Conservation (phyloP, 2,888 invertebrate species). For the Conchocele bisecta region DNA sequence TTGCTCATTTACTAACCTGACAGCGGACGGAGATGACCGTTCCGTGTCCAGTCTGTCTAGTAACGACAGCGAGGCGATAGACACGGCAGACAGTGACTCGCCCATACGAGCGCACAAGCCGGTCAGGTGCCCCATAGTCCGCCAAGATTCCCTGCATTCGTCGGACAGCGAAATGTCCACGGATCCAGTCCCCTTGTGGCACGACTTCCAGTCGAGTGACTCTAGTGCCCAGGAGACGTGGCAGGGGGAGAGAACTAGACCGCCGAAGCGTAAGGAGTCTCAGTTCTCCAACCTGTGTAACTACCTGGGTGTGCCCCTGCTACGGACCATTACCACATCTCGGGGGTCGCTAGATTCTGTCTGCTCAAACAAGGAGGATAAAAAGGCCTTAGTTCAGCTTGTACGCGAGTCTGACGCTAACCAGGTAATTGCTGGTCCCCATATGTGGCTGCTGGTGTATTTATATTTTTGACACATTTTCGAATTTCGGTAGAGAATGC, state of each 20-base stretch:
- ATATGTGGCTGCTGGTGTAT: neutral
- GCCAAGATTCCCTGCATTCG: slow-evolving; percentile 28
- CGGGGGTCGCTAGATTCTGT: slow-evolving; percentile 51
- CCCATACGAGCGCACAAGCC: neutral
- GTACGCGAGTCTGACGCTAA: slow-evolving; percentile 48
- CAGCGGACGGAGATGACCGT: slow-evolving; percentile 27
- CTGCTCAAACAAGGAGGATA: slow-evolving; percentile 48
- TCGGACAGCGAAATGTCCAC: slow-evolving; percentile 41
- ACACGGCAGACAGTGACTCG: neutral
- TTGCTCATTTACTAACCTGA: slow-evolving; percentile 20
- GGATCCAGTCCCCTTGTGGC: slow-evolving; percentile 35
- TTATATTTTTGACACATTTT: neutral
- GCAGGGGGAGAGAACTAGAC: neutral
- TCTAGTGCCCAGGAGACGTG: neutral
- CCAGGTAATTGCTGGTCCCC: slow-evolving; percentile 35
- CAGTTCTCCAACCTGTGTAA: slow-evolving; percentile 30
- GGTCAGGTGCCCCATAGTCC: neutral
- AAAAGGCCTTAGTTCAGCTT: slow-evolving; percentile 40
- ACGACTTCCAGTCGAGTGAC: slow-evolving; percentile 12
- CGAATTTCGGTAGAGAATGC: no score
- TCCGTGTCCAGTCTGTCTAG: slow-evolving; percentile 47
- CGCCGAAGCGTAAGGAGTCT: no score
- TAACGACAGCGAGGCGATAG: slow-evolving; percentile 46
- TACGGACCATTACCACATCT: slow-evolving; percentile 15
- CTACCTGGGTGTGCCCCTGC: slow-evolving; percentile 44